A percentile compares a stretch with the other conserved stretches of the same genome.
Evolutionary conservation across 2,113 vertebrate genomes (phyloP).

Genomic region (Odontophorus gujanensis): DNA sequence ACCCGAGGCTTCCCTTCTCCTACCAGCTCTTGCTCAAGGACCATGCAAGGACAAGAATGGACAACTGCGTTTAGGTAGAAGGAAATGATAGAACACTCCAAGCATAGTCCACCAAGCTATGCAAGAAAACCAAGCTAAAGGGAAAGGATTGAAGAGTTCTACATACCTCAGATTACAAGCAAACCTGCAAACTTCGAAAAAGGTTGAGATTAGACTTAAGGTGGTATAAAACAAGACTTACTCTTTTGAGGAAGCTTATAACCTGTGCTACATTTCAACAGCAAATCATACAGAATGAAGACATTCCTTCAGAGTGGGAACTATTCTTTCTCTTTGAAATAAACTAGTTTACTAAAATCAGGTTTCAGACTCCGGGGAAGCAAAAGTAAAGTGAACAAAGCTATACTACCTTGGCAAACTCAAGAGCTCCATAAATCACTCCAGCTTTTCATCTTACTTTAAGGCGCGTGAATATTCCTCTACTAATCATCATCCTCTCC

Average conservation of each 20-base stretch:
- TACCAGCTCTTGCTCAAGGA: neutral
- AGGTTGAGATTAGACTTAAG: neutral
- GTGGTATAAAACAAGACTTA: neutral
- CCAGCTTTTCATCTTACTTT: neutral
- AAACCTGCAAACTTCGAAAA: neutral
- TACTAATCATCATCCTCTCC: neutral
- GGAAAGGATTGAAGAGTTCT: neutral
- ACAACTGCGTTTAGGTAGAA: neutral
- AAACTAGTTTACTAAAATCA: neutral
- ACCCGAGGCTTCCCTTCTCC: neutral
- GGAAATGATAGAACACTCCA: neutral
- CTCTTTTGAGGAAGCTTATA: neutral
- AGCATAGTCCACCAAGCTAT: neutral
- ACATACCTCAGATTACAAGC: fast-evolving
- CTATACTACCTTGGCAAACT: neutral
- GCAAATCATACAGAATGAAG: neutral
- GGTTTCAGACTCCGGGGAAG: neutral
- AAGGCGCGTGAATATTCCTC: neutral
- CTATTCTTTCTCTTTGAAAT: neutral
- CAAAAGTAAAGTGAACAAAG: neutral
- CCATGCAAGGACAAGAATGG: fast-evolving
- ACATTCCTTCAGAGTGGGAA: neutral
- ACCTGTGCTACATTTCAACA: neutral
- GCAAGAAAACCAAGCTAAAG: neutral
- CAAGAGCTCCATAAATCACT: neutral